A percentile compares a stretch with the other conserved stretches of the same genome.
Conservation (phyloP, 2,888 invertebrate genomes). For the Hanleya hanleyi region DNA sequence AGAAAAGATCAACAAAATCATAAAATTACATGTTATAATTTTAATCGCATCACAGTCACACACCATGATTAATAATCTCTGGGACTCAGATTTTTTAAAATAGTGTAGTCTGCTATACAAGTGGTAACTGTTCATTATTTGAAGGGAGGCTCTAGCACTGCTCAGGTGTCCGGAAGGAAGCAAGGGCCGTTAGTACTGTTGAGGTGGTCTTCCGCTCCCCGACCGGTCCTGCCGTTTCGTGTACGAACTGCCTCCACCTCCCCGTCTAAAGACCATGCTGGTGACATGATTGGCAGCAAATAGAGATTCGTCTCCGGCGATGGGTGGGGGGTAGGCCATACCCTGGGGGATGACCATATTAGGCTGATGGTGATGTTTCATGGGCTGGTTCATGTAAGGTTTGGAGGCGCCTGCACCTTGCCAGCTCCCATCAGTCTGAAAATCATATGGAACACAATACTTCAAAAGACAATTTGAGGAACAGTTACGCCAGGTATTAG, state of each 20-base stretch:
- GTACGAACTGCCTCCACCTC: constrained; percentile 46
- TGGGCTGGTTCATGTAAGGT: constrained; percentile 17
- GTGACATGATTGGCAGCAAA: constrained; percentile 37
- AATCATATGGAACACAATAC: no score
- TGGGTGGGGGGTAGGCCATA: constrained; percentile 38
- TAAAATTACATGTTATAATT: neutral
- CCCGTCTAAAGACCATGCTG: constrained; percentile 58
- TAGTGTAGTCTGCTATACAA: neutral
- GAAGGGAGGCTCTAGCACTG: neutral
- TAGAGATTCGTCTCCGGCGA: neutral
- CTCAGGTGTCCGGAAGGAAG: neutral
- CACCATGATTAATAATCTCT: neutral
- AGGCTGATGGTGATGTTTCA: neutral
- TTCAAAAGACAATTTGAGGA: no score
- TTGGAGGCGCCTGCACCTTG: constrained; percentile 20
- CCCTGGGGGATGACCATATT: constrained; percentile 27
- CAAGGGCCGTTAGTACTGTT: neutral
- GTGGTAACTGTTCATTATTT: neutral
- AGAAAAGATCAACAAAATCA: neutral
- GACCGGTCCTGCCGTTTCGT: neutral
- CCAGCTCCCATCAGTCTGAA: neutral
- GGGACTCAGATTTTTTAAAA: neutral
- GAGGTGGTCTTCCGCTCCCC: neutral
- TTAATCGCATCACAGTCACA: neutral
- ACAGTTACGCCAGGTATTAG: no score